phyloP scores from a whole-genome alignment of 2,113 vertebrate genomes.

The Melanotaenia duboulayi region DNA sequence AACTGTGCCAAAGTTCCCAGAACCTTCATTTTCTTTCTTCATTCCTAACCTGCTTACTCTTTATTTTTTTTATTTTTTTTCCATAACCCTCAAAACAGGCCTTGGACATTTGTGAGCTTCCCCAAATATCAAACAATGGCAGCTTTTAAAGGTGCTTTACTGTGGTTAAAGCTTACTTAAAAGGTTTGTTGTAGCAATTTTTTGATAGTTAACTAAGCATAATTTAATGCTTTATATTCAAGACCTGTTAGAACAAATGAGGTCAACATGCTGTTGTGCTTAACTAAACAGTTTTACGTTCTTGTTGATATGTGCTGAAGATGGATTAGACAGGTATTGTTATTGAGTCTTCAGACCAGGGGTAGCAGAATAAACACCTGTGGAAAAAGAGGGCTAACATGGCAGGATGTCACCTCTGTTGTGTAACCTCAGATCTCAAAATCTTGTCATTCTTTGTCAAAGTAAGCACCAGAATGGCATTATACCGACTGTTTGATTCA shows the following conservation, averaged over 20 bases:
- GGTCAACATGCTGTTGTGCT: no score
- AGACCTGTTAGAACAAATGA: no score
- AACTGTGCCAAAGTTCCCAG: slow-evolving; percentile 2
- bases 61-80: slow-evolving; percentile 4
- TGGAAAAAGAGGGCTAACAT: no score
- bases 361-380: not conserved
- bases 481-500: not conserved
- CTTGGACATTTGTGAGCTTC: not conserved
- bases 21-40: slow-evolving; percentile 12
- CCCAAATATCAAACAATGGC: not conserved
- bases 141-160: not conserved
- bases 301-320: not conserved
- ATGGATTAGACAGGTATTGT: not conserved
- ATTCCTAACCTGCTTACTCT: not conserved
- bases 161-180: not conserved
- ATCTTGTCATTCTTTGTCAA: not conserved
- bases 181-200: no score
- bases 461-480: not conserved
- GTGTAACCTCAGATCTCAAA: not conserved
- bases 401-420: no score
- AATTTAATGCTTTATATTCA: no score
- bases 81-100: not conserved
- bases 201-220: no score
- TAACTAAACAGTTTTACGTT: no score
- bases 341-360: not conserved